phyloP scores from a whole-genome alignment of 2,797 vertebrate genomes.

The Agapornis canus region DNA sequence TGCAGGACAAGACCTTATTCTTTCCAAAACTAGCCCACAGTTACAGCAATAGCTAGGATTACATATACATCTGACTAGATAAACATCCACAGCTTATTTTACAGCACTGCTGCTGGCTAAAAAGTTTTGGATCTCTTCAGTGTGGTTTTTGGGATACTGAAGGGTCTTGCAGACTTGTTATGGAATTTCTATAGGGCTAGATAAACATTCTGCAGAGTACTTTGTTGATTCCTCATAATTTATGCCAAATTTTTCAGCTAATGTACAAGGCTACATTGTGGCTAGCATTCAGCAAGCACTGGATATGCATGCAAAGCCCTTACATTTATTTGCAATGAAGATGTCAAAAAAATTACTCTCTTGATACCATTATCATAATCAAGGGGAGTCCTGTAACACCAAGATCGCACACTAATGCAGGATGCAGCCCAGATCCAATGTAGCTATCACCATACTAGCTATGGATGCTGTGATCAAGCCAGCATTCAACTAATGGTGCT shows the following conservation, averaged over 20 bases:
- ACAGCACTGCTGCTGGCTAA: neutral
- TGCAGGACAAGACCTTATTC: neutral
- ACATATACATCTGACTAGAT: slow-evolving; percentile 6
- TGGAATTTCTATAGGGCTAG: slow-evolving; percentile 16
- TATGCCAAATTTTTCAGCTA: neutral
- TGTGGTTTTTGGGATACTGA: slow-evolving; percentile 12
- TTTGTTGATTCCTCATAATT: neutral
- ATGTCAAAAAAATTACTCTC: neutral
- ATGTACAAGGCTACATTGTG: neutral
- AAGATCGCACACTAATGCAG: slow-evolving; percentile 76
- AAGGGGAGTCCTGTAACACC: slow-evolving; percentile 81
- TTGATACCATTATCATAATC: slow-evolving; percentile 70
- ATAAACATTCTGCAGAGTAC: slow-evolving; percentile 30
- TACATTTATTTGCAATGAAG: neutral
- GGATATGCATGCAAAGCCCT: neutral
- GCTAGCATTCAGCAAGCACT: neutral
- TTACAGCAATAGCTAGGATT: neutral
- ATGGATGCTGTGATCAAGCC: slow-evolving; percentile 76
- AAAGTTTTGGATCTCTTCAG: slow-evolving; percentile 1
- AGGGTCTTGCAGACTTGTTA: neutral
- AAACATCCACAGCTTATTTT: slow-evolving; percentile 41
- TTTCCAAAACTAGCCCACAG: neutral
- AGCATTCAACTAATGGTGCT: slow-evolving; percentile 78
- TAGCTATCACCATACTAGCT: slow-evolving; percentile 75
- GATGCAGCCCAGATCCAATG: slow-evolving; percentile 75